Conservation (phyloP, 2,888 invertebrate genomes). For the Melipona beecheii region DNA sequence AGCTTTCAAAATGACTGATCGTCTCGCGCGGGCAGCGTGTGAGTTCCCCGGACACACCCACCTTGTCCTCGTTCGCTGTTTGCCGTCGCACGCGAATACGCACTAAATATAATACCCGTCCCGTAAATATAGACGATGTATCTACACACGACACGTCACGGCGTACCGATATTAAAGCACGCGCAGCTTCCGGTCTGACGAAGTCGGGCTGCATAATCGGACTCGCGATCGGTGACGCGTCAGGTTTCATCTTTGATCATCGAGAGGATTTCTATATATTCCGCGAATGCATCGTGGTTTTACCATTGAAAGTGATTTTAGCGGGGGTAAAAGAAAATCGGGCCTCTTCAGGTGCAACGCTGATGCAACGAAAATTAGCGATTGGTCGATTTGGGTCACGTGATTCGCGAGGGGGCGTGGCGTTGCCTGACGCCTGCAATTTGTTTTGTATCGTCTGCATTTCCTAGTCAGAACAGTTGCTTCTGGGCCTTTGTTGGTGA, state of each 20-base stretch:
- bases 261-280: background rate
- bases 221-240: background rate
- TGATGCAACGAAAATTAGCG: too few relatives aligned
- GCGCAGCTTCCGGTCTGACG: slow-evolving; percentile 48
- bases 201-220: slow-evolving; percentile 21
- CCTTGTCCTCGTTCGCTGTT: slow-evolving; percentile 77
- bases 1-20: slow-evolving; percentile 82
- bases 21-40: slow-evolving; percentile 73
- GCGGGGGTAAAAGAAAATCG: too few relatives aligned
- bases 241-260: background rate
- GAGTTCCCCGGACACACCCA: slow-evolving; percentile 80
- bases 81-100: slow-evolving; percentile 78
- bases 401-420: too few relatives aligned
- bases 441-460: too few relatives aligned
- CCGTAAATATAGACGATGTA: slow-evolving; percentile 83
- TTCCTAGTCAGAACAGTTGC: too few relatives aligned
- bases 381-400: too few relatives aligned
- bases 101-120: slow-evolving; percentile 79
- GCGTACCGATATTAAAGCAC: slow-evolving; percentile 55
- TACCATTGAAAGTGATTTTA: too few relatives aligned
- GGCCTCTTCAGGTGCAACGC: too few relatives aligned
- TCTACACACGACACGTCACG: slow-evolving; percentile 78
- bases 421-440: too few relatives aligned
- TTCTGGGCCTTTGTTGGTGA: too few relatives aligned
- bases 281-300: background rate